Base-by-base conservation (phyloP, 2,888 invertebrate genomes). In the Pherbina coryleti region DNA sequence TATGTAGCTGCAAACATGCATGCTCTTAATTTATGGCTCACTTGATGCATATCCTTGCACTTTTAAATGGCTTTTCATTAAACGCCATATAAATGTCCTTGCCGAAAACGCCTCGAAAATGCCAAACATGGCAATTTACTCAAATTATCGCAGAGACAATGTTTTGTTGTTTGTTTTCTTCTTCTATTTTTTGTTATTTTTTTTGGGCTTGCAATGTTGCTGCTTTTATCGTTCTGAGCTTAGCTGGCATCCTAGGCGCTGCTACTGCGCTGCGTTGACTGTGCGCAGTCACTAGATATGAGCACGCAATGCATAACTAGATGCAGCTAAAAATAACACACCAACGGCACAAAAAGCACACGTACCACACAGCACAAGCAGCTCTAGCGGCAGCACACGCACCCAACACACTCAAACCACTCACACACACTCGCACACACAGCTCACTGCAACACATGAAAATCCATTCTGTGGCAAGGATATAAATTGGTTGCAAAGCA, bases 401-500 rank as follows among this genome's bases (percentile, higher is more conserved):
- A 44, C 44, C 44, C 44, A 44, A 44, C 44, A 44, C 1, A 44
- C 1, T 14, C 44, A 11, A 44, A 44, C 11, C 2, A 37, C 11
- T 11, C 44, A 44, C 44, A 14, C 14, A 11, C 44, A 44, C 31
- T 4, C 31, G 5, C 44, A 44, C 44, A 44, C 44, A 4, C 0
- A 2, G 2, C 44, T 11, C 14, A 2, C 44, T 11, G 44, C 44
- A 44, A 44, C 44, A 44, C 14, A 44, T 44, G 14, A 44, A 44
- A 44, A 44, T 44, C 44, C 44, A 44, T 44, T 44, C 44, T 11
- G 44, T 44, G 44, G 44, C 44, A 44, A 44, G 55, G 55, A 19
- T 55, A 55, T 55, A 55, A 55, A 55, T 55, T 55, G 55, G 55
- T 55, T 55, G 55, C 55, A 55, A 55, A 55, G 55, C 55, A 55